A percentile compares a stretch with the other conserved stretches of the same genome.
These are phyloP conservation scores for Artemia sinica DNA, from an alignment of 2,888 invertebrate genomes.

Conservation along the genomic window DNA sequence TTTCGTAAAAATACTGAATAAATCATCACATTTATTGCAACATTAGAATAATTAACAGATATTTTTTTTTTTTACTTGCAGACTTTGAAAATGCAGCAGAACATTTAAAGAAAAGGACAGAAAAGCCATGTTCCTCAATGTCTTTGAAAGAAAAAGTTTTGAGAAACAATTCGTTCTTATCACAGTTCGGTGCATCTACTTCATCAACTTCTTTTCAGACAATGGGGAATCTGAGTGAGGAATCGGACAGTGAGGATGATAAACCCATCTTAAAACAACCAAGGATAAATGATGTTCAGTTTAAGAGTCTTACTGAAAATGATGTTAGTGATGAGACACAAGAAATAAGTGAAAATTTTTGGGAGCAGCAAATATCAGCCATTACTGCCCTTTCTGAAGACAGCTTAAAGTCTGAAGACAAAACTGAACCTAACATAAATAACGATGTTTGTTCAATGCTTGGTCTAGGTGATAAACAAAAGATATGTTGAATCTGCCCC, in stretches of 20 bases:
- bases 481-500: constrained; percentile 27
- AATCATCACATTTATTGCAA: too few relatives aligned
- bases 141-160: neutral
- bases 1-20: too few relatives aligned
- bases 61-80: too few relatives aligned
- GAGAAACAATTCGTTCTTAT: neutral
- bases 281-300: neutral
- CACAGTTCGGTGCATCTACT: neutral
- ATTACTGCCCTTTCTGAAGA: neutral
- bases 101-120: too few relatives aligned
- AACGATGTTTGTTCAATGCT: neutral
- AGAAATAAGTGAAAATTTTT: neutral
- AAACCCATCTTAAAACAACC: neutral
- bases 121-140: too few relatives aligned
- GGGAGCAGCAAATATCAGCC: constrained; percentile 13
- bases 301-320: neutral
- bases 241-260: neutral
- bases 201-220: neutral
- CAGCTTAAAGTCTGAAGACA: neutral
- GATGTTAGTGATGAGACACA: neutral
- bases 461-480: constrained; percentile 24
- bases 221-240: neutral
- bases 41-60: too few relatives aligned
- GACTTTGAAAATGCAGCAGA: too few relatives aligned
- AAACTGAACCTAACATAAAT: neutral